Evolutionary conservation across 2,797 vertebrate genomes (phyloP), one percentile per base, ranked within the genome.

Genomic region (Tapirus indicus): DNA sequence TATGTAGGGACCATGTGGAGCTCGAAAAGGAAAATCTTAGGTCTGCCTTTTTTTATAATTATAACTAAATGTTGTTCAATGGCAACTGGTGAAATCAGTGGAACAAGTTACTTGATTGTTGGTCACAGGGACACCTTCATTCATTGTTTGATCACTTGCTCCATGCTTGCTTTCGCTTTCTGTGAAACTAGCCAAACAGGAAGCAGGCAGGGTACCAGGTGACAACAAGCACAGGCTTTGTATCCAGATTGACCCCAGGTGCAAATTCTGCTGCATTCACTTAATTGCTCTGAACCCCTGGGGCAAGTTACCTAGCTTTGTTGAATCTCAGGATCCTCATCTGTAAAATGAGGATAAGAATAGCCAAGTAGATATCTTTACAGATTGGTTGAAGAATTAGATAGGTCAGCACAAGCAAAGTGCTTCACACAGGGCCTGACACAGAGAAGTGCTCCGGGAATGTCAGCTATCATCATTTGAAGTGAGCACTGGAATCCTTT

Each of bases 1-100:
- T 66, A 11, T 52, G 49, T 52, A 3, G 4, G 13, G 49, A 52
- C 14, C 14, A 52, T 52, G 12, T n/a, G 54, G 8, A 21, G 10
- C 38, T 90, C 32, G 38, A 27, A 88, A 82, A 54, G 27, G n/a
- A 77, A 91, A 78, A 78, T 62, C 35, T 92, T 72, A 17, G 2
- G 4, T 56, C n/a, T 12, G 18, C 2, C 20, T 54, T 68, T 44
- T 35, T 58, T 41, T 6, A 58, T 41, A 69, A 78, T 14, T 32
- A 27, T 44, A 82, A 64, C 23, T 84, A 90, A 82, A 66, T 41
- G n/a, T 47, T 84, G n/a, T 60, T 87, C 88, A 9, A 0, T 23
- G 7, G 49, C 21, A 87, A 21, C 44, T n/a, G 52, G 35, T 20
- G 14, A 89, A 92, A 47, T 4, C 11, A 58, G 1, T 69, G 41